Evolutionary conservation across 1,140 invertebrate species (phyloP), one percentile per base, ranked within the genome.

Genomic region (Diorhabda elongata): DNA sequence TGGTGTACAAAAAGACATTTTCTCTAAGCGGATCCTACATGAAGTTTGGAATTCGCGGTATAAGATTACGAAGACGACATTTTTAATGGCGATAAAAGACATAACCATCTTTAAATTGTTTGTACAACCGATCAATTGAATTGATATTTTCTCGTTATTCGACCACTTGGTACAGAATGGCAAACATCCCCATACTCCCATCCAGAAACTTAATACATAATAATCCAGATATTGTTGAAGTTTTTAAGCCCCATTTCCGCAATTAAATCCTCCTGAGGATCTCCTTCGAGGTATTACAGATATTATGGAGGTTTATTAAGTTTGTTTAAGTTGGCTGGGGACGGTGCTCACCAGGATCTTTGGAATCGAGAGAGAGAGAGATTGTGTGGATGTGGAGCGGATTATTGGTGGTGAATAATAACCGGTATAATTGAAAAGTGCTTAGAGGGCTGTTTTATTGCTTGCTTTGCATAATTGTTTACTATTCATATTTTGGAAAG

Each of bases 211-310:
- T 44, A 65, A 42, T 65, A 65, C 47, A 43, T 41, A 61, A 67
- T 67, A 60, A 67, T 67, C 65, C 65, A 44, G 58, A 67, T 60
- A 72, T 72, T 72, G 71, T 72, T 67, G 61, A 72, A 72, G 68
- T 72, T 72, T 70, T 72, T 70, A 67, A 72, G 68, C 60, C 71
- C 56, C 63, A 72, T 72, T 72, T 72, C 71, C 71, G 71, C 71
- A 70, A 72, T 72, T 72, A 72, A 69, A 72, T 61, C 71, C 69
- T 65, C 60, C 61, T 65, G 59, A 26, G 67, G 57, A 64, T 64
- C 67, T 71, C 65, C 64, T 58, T 26, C 52, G 67, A 62, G 70
- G 64, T 66, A 71, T 71, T 69, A 69, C 44, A 64, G 63, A 64
- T 64, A 64, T 64, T 64, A 64, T 56, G 60, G 66, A 52, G 70